A percentile compares a stretch with the other conserved stretches of the same genome.
These are phyloP conservation scores for Vireo altiloquus DNA, from an alignment of 2,113 vertebrate genomes.

Conservation along the genomic window DNA sequence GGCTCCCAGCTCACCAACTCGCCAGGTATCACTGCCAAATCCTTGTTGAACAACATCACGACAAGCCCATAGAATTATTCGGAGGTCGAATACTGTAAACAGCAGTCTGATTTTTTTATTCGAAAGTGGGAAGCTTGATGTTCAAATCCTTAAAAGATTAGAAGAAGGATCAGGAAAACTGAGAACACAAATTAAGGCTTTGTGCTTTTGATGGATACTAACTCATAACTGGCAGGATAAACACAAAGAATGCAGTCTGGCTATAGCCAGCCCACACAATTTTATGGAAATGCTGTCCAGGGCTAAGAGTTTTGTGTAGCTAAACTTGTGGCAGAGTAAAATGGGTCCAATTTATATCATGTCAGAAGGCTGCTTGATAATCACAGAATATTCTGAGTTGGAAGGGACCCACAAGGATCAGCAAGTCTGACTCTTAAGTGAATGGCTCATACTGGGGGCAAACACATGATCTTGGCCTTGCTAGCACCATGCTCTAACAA, in stretches of 20 bases:
- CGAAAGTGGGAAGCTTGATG: neutral
- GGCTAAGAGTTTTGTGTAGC: neutral
- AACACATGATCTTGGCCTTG: neutral
- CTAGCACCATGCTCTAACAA: neutral
- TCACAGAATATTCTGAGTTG: neutral
- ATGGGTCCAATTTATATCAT: neutral
- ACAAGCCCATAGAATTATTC: neutral
- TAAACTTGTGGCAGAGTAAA: neutral
- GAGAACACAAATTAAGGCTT: neutral
- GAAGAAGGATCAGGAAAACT: neutral
- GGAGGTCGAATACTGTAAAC: neutral
- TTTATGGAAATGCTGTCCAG: neutral
- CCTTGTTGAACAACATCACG: neutral
- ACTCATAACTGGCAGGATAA: neutral
- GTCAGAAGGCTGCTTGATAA: neutral
- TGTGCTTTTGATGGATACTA: neutral
- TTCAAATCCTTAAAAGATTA: neutral
- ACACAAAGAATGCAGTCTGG: neutral
- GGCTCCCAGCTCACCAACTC: neutral
- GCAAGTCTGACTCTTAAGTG: neutral
- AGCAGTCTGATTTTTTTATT: neutral
- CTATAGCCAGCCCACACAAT: neutral
- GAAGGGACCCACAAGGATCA: neutral
- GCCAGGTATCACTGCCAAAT: neutral
- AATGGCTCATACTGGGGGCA: neutral